A percentile compares a stretch with the other conserved stretches of the same genome.
These are phyloP conservation scores for Chiroxiphia lanceolata DNA, from an alignment of 2,797 vertebrate species.

Conservation along the genomic window DNA sequence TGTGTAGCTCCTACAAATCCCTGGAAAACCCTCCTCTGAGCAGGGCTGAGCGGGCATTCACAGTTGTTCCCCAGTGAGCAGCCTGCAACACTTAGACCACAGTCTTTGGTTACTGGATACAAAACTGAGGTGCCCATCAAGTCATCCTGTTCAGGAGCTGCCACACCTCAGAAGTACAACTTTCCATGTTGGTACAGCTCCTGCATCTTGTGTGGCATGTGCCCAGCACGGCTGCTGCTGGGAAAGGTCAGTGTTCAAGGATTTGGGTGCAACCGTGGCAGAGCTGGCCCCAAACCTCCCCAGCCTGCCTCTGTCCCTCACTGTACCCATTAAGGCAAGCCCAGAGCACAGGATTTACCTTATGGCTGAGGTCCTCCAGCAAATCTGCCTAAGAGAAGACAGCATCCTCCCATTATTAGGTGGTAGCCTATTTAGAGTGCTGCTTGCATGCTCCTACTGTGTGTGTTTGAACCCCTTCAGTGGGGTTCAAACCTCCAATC, in stretches of 20 bases:
- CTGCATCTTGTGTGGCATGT: not conserved
- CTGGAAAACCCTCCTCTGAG: not conserved
- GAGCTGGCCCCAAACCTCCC: not conserved
- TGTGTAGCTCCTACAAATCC: not conserved
- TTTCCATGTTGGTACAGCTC: not conserved
- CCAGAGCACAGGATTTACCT: not conserved
- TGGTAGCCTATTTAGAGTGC: not conserved
- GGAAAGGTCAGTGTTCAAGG: not conserved
- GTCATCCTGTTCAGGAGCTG: not conserved
- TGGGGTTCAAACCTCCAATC: not conserved
- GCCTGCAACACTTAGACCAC: too few species aligned
- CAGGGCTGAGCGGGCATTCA: not conserved
- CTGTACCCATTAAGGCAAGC: not conserved
- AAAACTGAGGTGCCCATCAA: not conserved
- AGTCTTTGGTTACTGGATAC: not conserved
- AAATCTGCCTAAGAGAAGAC: not conserved
- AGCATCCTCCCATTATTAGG: not conserved
- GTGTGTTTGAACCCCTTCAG: not conserved
- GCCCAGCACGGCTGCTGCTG: not conserved
- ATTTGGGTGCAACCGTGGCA: not conserved
- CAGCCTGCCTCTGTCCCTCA: accelerated
- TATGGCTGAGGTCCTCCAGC: not conserved
- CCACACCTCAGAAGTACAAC: not conserved
- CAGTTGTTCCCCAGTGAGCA: not conserved
- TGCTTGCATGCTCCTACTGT: not conserved